A percentile compares a stretch with the other conserved stretches of the same genome.
Evolutionary conservation across 2,888 invertebrate species (phyloP).

Genomic region (Xestia ashworthii): DNA sequence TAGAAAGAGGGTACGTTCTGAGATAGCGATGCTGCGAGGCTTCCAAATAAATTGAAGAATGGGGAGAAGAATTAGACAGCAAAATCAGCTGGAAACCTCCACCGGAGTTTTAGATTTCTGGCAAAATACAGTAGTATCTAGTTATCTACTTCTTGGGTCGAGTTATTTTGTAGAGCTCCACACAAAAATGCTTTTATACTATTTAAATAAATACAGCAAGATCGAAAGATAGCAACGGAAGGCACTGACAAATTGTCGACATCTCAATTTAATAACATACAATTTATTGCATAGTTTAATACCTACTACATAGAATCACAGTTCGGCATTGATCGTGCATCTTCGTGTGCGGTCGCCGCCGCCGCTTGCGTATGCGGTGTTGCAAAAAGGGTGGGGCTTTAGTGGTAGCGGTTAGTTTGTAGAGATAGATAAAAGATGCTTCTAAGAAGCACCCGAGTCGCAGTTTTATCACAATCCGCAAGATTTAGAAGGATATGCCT

Average conservation of each 20-base stretch:
- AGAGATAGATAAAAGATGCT: background rate
- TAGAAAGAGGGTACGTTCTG: background rate
- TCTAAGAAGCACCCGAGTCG: background rate
- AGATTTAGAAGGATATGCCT: background rate
- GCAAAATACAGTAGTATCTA: background rate
- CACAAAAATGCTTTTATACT: background rate
- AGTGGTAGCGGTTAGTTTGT: constrained; percentile 22
- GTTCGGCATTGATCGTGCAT: constrained; percentile 52
- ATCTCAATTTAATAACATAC: background rate
- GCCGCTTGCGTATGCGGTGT: constrained; percentile 45
- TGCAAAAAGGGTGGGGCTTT: constrained; percentile 28
- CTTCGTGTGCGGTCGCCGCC: constrained; percentile 55
- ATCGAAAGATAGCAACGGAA: background rate
- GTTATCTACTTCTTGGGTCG: background rate
- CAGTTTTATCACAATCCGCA: background rate
- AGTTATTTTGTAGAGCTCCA: background rate
- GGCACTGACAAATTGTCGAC: constrained; percentile 4
- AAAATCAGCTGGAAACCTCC: background rate
- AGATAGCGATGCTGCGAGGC: background rate
- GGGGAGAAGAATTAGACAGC: background rate
- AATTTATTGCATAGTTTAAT: constrained; percentile 22
- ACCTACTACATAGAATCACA: constrained; percentile 28
- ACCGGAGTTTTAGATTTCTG: background rate
- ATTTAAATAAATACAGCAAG: background rate
- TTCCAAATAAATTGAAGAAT: background rate